These are phyloP conservation scores for Sesamia inferens DNA, from an alignment of 2,888 invertebrate species.

Conservation along the genomic window DNA sequence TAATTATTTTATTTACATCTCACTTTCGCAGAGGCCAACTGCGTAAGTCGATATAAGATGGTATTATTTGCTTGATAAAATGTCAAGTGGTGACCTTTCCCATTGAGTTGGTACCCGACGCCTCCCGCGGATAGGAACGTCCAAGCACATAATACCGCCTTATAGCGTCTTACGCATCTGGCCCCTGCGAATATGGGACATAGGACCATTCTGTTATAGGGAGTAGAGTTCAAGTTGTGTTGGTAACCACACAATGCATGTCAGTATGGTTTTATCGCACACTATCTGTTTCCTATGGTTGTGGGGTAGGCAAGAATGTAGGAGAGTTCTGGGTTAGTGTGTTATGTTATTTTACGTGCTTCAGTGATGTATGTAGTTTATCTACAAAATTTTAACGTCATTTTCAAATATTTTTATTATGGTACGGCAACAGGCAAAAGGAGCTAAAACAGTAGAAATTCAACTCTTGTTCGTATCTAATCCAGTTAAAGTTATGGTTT, in stretches of 20 bases:
- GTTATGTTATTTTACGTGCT: background rate
- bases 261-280: slow-evolving; percentile 52
- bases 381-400: too few relatives aligned
- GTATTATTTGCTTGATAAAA: slow-evolving; percentile 9
- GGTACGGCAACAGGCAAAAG: too few relatives aligned
- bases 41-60: too few relatives aligned
- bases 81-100: slow-evolving; percentile 51
- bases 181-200: slow-evolving; percentile 4
- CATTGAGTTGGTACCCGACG: slow-evolving; percentile 25
- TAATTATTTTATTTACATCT: too few relatives aligned
- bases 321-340: slow-evolving; percentile 11
- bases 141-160: slow-evolving; percentile 41
- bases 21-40: too few relatives aligned
- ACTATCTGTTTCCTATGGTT: slow-evolving; percentile 39
- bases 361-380: too few relatives aligned
- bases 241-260: slow-evolving; percentile 49
- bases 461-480: too few relatives aligned
- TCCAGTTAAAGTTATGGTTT: too few relatives aligned
- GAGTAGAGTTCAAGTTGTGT: slow-evolving; percentile 16
- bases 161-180: slow-evolving; percentile 23
- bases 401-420: too few relatives aligned
- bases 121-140: slow-evolving; percentile 28
- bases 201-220: slow-evolving; percentile 8
- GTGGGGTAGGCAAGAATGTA: slow-evolving; percentile 22
- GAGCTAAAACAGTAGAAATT: too few relatives aligned